Evolutionary conservation across 2,113 vertebrate genomes (phyloP), one percentile per base, ranked within the genome.

Genomic region (Clarias macrocephalus): DNA sequence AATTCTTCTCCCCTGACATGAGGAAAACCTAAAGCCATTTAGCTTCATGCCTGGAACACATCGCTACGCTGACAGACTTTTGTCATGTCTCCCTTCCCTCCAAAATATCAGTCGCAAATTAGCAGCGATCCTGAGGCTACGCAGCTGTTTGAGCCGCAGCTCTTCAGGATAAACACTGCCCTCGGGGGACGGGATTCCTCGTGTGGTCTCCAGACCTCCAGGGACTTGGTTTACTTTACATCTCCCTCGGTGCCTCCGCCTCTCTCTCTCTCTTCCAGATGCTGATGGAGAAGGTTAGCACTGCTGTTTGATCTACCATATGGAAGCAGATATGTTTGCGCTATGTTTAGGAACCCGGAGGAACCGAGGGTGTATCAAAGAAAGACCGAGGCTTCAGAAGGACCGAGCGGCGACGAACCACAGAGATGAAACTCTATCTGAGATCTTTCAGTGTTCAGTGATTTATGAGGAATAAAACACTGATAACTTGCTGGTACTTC

Each of bases 351-450:
- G 70, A 48, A 59, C 28, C 6, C 2, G 23, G 30, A 84, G 68
- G 75, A 86, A 70, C 85, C 30, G 16, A 28, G 77, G 85, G 85
- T 57, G 76, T 80, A 80, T 86, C 85, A 86, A 81, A 81, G 79
- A 48, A 48, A 48, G 48, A 8, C 48, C 6, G 48, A 37, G 57
- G 57, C 30, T 62, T 81, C 57, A 80, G 30, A 62, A 80, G n/a
- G n/a, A 25, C 57, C 48, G 25, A 5, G 25, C 5, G 25, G 42
- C 48, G 11, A 63, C 10, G 10, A 23, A 59, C 84, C 73, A 30
- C 84, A 79, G 12, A 63, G 62, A 66, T 28, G 56, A 85, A 62
- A 76, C 68, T 75, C 12, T 10, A 62, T 60, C 30, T 60, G 28
- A 7, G 28, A 13, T 80, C 37, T 80, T 62, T 62, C 9, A 21